phyloP scores from a whole-genome alignment of 2,113 vertebrate species.

The pig (Sus scrofa) region T2T-Sscrofa CM000824.6:149266501-149267000 shows the following conservation, averaged over 20 bases:
- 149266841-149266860: slow-evolving; percentile 19
- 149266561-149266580: background rate
- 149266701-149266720: background rate
- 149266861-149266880: background rate
- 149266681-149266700: background rate
- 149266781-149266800: background rate
- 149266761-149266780: background rate
- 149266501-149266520: background rate
- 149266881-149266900: background rate
- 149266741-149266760: background rate
- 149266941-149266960: background rate
- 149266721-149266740: background rate
- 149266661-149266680: background rate
- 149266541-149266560: background rate
- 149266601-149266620: background rate
- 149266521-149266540: background rate
- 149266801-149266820: background rate
- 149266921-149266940: background rate
- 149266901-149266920: background rate
- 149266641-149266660: background rate
- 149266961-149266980: background rate
- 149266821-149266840: background rate
- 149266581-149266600: background rate
- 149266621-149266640: background rate
- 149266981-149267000: background rate